Evolutionary conservation across 2,797 vertebrate genomes (phyloP), one percentile per base, ranked within the genome.

Genomic region (Pelodytes ibericus): DNA sequence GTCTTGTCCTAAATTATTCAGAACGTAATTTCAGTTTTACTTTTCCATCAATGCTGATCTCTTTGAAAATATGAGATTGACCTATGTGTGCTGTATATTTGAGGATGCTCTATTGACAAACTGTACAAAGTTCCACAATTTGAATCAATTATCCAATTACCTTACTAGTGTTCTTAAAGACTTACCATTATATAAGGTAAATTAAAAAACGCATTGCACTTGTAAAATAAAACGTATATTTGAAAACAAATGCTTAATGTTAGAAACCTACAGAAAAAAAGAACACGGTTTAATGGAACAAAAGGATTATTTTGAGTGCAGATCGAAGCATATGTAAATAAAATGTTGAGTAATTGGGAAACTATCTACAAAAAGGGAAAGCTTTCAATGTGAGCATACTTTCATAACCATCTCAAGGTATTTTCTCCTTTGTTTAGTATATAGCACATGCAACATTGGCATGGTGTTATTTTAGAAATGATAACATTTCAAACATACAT

Each of bases 1-100:
- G 63, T 44, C 80, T 73, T 81, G 78, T 1, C 51, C 74, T 86
- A 29, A 88, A 84, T 88, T 81, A 86, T 87, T 84, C 78, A 83
- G 62, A 60, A 61, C 73, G 58, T 80, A 64, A 62, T 58, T 77
- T 83, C 31, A 79, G 53, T 74, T 0, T 77, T 71, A 56, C 39
- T 81, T 81, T 77, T 78, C 77, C 51, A 75, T 59, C 65, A 49
- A 1, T 31, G 71, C 4, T 36, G 20, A 57, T 30, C 56, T 36
- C 47, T 18, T 29, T 66, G 49, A 75, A 82, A 74, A 70, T 47
- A 57, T 0, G 8, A 84, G 33, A 30, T 30, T 74, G 56, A 74
- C 53, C 59, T 61, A 63, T 62, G 36, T 57, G 53, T 58, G 60
- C 67, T 69, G 47, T 74, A 80, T 68, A 69, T 58, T 18, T 27